Evolutionary conservation across 2,888 invertebrate genomes (phyloP).

Genomic region (Liodrosophila aerea): DNA sequence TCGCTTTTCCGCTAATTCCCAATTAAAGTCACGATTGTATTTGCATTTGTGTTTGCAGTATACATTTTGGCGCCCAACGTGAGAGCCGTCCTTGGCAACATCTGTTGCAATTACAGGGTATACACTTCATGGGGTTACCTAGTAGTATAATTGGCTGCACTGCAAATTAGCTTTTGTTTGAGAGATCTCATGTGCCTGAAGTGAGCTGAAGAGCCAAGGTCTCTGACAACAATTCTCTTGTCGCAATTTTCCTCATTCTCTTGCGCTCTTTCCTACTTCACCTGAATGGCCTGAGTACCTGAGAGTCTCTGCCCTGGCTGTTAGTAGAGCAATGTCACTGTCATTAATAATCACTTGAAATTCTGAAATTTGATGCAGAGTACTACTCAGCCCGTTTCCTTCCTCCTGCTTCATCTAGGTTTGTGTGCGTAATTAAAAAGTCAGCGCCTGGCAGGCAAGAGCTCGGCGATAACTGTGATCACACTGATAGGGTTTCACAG

Average conservation of each 20-base stretch:
- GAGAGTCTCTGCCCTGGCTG: too few relatives aligned
- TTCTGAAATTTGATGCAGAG: slow-evolving; percentile 31
- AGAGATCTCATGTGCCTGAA: too few relatives aligned
- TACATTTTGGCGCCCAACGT: slow-evolving; percentile 21
- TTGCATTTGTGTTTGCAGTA: too few relatives aligned
- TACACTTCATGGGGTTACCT: slow-evolving; percentile 2
- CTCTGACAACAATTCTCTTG: too few relatives aligned
- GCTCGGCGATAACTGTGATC: slow-evolving; percentile 29
- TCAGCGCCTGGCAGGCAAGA: slow-evolving; percentile 34
- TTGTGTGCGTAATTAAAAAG: slow-evolving; percentile 48
- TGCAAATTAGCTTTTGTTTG: too few relatives aligned
- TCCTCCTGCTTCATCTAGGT: not conserved
- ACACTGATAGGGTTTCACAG: not conserved
- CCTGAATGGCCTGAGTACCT: not conserved
- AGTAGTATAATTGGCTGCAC: too few relatives aligned
- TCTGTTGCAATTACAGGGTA: not conserved
- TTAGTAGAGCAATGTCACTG: slow-evolving; percentile 46
- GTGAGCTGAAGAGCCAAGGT: too few relatives aligned
- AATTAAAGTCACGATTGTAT: slow-evolving; percentile 3
- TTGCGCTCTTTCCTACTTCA: too few relatives aligned
- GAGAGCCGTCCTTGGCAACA: too few relatives aligned
- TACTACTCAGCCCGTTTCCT: not conserved
- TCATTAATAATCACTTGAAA: slow-evolving; percentile 30
- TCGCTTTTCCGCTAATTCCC: not conserved
- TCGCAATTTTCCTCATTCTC: too few relatives aligned